Percentiles rank a stretch among this genome's conserved stretches.
phyloP scores from a whole-genome alignment of 2,797 vertebrate species.

The Acrossocheilus fasciatus region DNA sequence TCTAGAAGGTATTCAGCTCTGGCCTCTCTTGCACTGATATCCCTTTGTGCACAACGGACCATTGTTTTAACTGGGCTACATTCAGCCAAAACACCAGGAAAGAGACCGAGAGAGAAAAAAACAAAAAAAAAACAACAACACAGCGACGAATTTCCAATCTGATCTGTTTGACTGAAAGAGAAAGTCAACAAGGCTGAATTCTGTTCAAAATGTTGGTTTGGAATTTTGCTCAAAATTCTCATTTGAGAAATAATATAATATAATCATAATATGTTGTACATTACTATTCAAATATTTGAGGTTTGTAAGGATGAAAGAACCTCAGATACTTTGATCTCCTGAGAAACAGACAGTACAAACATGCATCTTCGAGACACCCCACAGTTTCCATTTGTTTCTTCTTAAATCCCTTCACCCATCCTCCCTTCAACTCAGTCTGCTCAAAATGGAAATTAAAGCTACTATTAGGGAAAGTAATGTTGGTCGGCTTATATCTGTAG shows the following conservation, averaged over 20 bases:
- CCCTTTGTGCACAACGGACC: slow-evolving; percentile 42
- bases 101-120: neutral
- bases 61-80: slow-evolving; percentile 49
- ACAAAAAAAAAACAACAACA: neutral
- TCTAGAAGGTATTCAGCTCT: slow-evolving; percentile 29
- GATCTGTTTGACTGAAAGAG: neutral
- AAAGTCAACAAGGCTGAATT: neutral
- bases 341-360: no score
- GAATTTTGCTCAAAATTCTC: no score
- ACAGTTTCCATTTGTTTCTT: no score
- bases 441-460: no score
- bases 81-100: neutral
- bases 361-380: no score
- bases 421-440: no score
- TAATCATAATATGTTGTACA: neutral
- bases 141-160: neutral
- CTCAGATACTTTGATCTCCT: no score
- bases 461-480: no score
- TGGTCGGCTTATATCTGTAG: no score
- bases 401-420: no score
- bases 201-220: neutral
- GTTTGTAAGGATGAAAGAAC: no score
- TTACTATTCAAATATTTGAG: neutral
- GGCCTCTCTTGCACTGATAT: slow-evolving; percentile 21
- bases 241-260: no score